Evolutionary conservation across 2,797 vertebrate species (phyloP).

Genomic region (Anniella stebbinsi): DNA sequence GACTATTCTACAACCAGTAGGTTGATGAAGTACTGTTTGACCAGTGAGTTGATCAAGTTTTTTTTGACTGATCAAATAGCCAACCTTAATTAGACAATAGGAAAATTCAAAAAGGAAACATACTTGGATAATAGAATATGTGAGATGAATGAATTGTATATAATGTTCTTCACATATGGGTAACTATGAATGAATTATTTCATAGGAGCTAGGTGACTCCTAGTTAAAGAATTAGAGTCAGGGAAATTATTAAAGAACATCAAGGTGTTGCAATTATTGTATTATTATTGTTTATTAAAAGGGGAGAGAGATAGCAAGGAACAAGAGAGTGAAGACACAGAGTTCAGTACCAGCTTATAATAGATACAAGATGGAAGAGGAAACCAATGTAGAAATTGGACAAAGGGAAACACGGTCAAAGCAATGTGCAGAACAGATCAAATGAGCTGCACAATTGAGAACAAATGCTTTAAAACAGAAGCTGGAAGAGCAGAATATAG

Average conservation of each 20-base stretch:
- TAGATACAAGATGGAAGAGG: conserved; percentile 11
- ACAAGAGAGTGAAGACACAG: conserved; percentile 25
- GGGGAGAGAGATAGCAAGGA: conserved; percentile 12
- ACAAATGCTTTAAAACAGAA: background rate
- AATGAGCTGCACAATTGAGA: background rate
- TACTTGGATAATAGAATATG: background rate
- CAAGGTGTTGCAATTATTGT: conserved; percentile 6
- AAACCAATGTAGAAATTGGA: conserved; percentile 5
- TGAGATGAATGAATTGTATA: background rate
- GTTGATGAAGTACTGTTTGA: background rate
- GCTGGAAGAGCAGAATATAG: background rate
- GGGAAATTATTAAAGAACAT: background rate
- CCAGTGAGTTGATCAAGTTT: background rate
- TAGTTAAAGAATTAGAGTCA: background rate
- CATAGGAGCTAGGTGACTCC: background rate
- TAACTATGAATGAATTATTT: background rate
- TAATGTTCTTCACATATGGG: background rate
- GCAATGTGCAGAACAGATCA: background rate
- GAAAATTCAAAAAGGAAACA: background rate
- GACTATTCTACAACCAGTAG: background rate
- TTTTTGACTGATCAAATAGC: conserved; percentile 1
- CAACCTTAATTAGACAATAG: background rate
- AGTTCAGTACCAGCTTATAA: conserved; percentile 12
- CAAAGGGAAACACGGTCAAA: background rate
- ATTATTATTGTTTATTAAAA: conserved; percentile 38